Conservation (phyloP, 2,888 invertebrate species). For the Mythimna loreyi region DNA sequence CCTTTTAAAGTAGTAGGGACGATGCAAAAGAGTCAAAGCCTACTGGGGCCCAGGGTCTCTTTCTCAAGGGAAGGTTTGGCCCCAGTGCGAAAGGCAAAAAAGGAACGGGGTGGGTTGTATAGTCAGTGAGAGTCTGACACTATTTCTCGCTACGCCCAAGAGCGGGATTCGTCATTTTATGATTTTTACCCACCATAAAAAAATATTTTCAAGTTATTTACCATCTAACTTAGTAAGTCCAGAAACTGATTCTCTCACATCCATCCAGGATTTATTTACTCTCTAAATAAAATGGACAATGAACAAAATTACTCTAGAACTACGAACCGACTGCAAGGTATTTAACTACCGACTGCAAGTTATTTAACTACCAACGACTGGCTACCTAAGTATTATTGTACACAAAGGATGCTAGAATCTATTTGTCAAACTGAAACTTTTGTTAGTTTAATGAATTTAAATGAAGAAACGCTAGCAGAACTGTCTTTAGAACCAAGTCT, state of each 20-base stretch:
- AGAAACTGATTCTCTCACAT: neutral
- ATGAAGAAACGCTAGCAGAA: neutral
- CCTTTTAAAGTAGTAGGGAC: no score
- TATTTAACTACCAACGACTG: neutral
- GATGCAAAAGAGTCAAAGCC: no score
- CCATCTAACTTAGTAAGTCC: neutral
- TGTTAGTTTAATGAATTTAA: conserved; percentile 1
- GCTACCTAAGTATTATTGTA: neutral
- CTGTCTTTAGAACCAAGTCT: no score
- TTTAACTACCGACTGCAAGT: conserved; percentile 9
- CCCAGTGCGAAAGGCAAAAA: no score
- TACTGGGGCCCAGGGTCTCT: no score
- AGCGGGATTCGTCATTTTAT: no score
- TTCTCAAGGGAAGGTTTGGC: no score
- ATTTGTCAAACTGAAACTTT: neutral
- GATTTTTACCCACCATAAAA: no score
- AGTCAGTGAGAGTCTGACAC: no score
- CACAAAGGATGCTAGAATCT: conserved; percentile 1
- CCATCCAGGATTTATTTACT: neutral
- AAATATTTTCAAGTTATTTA: no score
- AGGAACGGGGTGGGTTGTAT: no score
- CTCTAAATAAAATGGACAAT: conserved; percentile 8
- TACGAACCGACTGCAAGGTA: conserved; percentile 6
- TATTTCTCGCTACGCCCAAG: no score
- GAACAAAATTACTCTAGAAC: neutral